Percentiles rank a stretch among this genome's conserved stretches.
Evolutionary conservation across 2,888 invertebrate species (phyloP).

Genomic region (Hololepta plana): DNA sequence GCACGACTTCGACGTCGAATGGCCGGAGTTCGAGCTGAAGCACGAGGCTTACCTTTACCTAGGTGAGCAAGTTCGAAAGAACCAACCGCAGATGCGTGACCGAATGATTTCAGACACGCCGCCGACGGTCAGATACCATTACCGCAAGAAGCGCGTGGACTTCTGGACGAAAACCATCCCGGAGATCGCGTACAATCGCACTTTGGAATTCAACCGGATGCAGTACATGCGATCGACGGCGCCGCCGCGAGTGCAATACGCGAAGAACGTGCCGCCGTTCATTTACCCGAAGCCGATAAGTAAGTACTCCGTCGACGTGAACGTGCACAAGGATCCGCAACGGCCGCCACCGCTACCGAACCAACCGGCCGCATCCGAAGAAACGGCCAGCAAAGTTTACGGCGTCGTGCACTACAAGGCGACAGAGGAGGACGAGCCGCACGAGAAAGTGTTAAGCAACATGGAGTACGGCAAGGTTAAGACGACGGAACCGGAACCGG

Average conservation of each 20-base stretch:
- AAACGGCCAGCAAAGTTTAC: too few species aligned
- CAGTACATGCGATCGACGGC: background rate
- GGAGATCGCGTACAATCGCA: constrained; percentile 7
- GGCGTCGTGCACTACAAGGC: too few species aligned
- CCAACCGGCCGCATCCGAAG: too few species aligned
- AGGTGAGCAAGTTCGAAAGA: constrained; percentile 30
- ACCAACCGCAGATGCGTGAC: constrained; percentile 4
- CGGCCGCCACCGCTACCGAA: too few species aligned
- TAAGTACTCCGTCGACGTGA: too few species aligned
- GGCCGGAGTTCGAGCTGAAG: constrained; percentile 65
- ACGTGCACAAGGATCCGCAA: too few species aligned
- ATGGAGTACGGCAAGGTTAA: constrained; percentile 22
- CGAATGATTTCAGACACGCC: constrained; percentile 55
- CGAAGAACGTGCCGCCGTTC: background rate
- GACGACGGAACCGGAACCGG: constrained; percentile 23
- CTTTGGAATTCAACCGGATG: background rate
- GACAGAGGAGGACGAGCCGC: too few species aligned
- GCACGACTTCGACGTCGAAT: constrained; percentile 48
- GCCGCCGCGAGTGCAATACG: too few species aligned
- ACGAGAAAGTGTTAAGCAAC: too few species aligned
- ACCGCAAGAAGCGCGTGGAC: constrained; percentile 57
- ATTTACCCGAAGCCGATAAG: constrained; percentile 1
- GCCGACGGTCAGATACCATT: constrained; percentile 52
- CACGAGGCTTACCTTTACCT: constrained; percentile 63
- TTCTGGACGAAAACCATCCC: constrained; percentile 78